Evolutionary conservation across 2,797 vertebrate species (phyloP), one percentile per base, ranked within the genome.

Genomic region (Acridotheres tristis): DNA sequence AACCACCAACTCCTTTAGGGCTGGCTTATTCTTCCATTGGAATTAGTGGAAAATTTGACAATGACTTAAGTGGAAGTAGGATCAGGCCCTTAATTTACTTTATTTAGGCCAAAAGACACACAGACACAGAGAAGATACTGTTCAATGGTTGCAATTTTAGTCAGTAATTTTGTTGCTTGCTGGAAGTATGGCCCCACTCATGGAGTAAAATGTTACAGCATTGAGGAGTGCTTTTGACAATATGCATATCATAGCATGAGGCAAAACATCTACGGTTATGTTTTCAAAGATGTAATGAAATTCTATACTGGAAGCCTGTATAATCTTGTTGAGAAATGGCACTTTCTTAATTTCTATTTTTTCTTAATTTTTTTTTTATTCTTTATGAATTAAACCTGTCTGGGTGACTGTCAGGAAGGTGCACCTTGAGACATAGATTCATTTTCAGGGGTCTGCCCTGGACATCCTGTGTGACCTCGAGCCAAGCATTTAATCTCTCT

Each of bases 31-130:
- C 74, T 94, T 92, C 79, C 55, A 30, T 67, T 48, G 29, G 34
- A 95, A 48, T 93, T 71, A 88, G 58, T 12, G 59, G 76, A 89
- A 91, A 91, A 91, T 93, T 88, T 95, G 63, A 67, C 89, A 84
- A 40, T 88, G 66, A 86, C 42, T 83, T 93, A 94, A 95, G 71
- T 96, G 80, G 43, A 45, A 93, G 63, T 82, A 86, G 89, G 85
- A 95, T 96, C 92, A 90, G 83, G 48, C 59, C 85, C 89, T 94
- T 93, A 93, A 47, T 96, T 94, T 95, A 76, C 34, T 79, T 81
- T 88, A 78, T 94, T 78, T 93, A 79, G 66, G 62, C 79, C 91
- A 93, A 94, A 93, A 93, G 91, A 94, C 92, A 96, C 92, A 93
- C 32, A 91, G 76, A 84, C 69, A 96, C 69, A 95, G 89, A 96